phyloP scores from a whole-genome alignment of 1,140 invertebrate species.

The Brachionus rotundiformis region DNA sequence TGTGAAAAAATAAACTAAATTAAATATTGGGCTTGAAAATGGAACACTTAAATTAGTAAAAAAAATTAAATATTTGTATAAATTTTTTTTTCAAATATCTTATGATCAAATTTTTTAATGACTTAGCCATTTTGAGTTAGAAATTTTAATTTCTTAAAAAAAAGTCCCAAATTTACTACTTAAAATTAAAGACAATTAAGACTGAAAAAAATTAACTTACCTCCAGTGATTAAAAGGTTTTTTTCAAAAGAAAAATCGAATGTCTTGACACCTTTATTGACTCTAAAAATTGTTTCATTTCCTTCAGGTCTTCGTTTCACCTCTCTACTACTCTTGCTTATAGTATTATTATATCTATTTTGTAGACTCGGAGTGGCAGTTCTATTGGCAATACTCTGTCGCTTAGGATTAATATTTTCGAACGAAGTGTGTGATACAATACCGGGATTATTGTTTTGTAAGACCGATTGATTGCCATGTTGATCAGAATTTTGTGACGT shows the following conservation, averaged over 20 bases:
- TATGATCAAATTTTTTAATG: too few relatives aligned
- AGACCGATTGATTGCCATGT: background rate
- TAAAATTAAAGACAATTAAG: too few relatives aligned
- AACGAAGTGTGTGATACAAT: background rate
- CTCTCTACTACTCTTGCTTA: conserved; percentile 17
- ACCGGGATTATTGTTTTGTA: background rate
- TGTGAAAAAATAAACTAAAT: too few relatives aligned
- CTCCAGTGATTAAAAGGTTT: conserved; percentile 63
- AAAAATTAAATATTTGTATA: too few relatives aligned
- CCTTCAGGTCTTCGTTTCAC: conserved; percentile 56
- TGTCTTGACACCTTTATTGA: conserved; percentile 65
- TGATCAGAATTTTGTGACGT: background rate
- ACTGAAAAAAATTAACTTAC: conserved; percentile 54
- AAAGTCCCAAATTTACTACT: too few relatives aligned
- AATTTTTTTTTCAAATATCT: too few relatives aligned
- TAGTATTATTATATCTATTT: conserved; percentile 50
- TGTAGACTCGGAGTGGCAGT: background rate
- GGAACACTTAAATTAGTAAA: too few relatives aligned
- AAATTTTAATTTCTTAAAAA: too few relatives aligned
- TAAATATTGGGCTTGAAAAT: too few relatives aligned
- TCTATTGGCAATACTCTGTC: background rate
- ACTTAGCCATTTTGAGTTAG: too few relatives aligned
- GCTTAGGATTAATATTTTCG: conserved; percentile 4
- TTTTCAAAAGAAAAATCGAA: conserved; percentile 64
- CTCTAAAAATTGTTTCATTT: conserved; percentile 62